phyloP scores from a whole-genome alignment of 2,888 invertebrate species.

The Agriopis leucophaearia region DNA sequence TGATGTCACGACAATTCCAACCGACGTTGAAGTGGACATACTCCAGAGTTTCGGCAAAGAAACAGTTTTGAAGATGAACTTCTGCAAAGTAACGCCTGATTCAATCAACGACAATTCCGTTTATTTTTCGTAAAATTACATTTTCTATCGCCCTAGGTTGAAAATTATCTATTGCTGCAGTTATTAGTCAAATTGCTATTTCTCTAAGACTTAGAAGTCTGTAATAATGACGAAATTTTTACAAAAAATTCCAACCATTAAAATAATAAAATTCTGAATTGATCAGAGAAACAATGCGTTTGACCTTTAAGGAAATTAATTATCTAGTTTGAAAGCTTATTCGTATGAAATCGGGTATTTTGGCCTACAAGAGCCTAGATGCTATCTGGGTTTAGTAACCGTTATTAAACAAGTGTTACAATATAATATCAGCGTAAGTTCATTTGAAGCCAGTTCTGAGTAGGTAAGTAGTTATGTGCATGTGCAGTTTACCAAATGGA shows the following conservation, averaged over 20 bases:
- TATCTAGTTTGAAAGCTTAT: background rate
- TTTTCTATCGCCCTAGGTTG: background rate
- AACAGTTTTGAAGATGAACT: too few relatives aligned
- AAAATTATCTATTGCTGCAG: background rate
- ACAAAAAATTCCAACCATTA: too few relatives aligned
- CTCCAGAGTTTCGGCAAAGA: too few relatives aligned
- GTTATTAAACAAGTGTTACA: background rate
- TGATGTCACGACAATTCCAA: background rate
- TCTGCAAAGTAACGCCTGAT: too few relatives aligned
- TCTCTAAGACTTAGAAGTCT: background rate
- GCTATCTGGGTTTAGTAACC: background rate
- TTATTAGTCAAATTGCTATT: background rate
- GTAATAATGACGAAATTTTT: background rate
- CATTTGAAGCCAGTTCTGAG: background rate
- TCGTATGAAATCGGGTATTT: background rate
- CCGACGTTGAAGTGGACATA: too few relatives aligned
- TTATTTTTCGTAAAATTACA: too few relatives aligned
- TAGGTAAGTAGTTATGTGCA: background rate
- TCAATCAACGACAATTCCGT: background rate
- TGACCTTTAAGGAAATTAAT: conserved; percentile 1
- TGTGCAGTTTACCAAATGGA: background rate
- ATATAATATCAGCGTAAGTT: background rate
- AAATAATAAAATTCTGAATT: background rate
- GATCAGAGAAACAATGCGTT: conserved; percentile 3
- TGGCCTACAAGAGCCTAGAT: background rate